phyloP scores from a whole-genome alignment of 2,113 vertebrate species.

The Neofelis nebulosa region DNA sequence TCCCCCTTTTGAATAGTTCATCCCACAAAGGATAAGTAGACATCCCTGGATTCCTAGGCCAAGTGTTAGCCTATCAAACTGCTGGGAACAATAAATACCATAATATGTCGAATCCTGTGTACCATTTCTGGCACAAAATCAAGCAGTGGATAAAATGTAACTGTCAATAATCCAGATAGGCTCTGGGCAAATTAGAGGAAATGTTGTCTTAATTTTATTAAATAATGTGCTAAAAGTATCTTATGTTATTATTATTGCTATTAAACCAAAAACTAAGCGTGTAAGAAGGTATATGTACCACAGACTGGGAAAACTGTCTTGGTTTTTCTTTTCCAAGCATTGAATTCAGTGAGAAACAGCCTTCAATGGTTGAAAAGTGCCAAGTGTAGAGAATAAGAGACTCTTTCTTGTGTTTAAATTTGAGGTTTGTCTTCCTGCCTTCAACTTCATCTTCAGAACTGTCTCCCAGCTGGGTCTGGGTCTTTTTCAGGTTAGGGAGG shows the following conservation, averaged over 20 bases:
- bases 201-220: background rate
- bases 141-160: background rate
- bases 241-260: constrained; percentile 15
- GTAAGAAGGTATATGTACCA: background rate
- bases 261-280: background rate
- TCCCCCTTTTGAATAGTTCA: background rate
- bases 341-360: background rate
- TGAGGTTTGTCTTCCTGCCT: background rate
- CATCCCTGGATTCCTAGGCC: background rate
- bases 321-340: constrained; percentile 5
- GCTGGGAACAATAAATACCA: background rate
- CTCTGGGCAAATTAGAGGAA: background rate
- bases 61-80: background rate
- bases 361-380: background rate
- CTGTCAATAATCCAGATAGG: background rate
- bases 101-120: background rate
- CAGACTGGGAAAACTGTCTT: background rate
- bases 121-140: background rate
- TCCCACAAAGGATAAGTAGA: background rate
- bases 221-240: background rate
- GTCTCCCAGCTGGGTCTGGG: background rate
- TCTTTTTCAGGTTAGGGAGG: background rate
- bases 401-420: background rate
- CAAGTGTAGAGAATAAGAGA: background rate
- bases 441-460: constrained; percentile 1